These are phyloP conservation scores for Atherinomorus stipes DNA, from an alignment of 2,113 vertebrate species.

Conservation along the genomic window DNA sequence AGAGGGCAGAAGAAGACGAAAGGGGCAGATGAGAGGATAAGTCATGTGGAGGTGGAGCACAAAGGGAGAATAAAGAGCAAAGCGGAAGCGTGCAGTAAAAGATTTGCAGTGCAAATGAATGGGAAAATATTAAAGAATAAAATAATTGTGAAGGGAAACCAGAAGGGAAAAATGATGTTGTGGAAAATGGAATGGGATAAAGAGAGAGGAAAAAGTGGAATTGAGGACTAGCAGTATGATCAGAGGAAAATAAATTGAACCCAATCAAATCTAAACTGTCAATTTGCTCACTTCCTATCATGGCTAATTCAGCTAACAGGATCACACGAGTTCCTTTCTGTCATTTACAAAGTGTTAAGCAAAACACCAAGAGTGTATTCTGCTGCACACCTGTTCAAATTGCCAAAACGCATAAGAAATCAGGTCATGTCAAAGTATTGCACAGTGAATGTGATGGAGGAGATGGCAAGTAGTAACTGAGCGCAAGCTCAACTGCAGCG, in stretches of 20 bases:
- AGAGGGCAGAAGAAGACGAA: neutral
- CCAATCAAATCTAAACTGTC: slow-evolving; percentile 55
- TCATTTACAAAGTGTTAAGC: slow-evolving; percentile 42
- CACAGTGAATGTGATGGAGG: slow-evolving; percentile 37
- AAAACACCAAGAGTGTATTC: slow-evolving; percentile 55
- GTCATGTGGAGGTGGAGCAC: slow-evolving; percentile 6
- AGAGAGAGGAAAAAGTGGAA: neutral
- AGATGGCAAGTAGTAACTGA: slow-evolving; percentile 47
- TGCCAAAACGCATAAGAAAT: slow-evolving; percentile 53
- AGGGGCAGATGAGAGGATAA: neutral
- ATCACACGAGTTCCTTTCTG: slow-evolving; percentile 31
- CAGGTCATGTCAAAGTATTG: slow-evolving; percentile 48
- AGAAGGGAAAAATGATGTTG: slow-evolving; percentile 20
- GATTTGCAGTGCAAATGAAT: slow-evolving; percentile 3
- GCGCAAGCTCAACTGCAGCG: slow-evolving; percentile 36
- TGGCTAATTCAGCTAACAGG: slow-evolving; percentile 30
- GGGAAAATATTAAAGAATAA: slow-evolving; percentile 5
- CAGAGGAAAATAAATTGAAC: slow-evolving; percentile 5
- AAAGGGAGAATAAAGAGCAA: slow-evolving; percentile 20
- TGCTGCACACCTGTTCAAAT: slow-evolving; percentile 18
- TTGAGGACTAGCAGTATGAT: neutral
- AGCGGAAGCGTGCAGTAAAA: slow-evolving; percentile 15
- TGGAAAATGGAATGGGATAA: slow-evolving; percentile 15
- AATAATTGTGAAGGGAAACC: neutral
- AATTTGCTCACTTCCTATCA: slow-evolving; percentile 51